A percentile compares a stretch with the other conserved stretches of the same genome.
These are phyloP conservation scores for Gopherus evgoodei DNA, from an alignment of 2,113 vertebrate genomes.

Conservation along the genomic window DNA sequence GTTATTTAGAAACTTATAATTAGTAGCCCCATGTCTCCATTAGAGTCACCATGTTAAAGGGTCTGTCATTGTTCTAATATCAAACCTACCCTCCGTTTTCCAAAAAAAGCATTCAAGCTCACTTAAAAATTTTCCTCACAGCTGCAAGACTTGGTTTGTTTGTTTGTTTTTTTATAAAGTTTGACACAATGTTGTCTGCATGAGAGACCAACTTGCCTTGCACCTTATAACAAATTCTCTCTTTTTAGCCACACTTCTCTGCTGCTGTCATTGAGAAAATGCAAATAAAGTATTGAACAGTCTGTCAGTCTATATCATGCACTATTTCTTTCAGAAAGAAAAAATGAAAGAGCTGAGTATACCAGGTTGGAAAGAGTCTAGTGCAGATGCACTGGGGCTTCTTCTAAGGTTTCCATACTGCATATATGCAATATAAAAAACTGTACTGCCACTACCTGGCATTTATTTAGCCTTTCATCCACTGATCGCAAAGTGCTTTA, in stretches of 20 bases:
- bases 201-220: neutral
- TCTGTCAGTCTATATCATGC: conserved; percentile 31
- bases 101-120: neutral
- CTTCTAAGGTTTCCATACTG: neutral
- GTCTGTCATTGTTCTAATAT: neutral
- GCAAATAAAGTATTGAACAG: neutral
- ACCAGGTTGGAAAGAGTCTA: neutral
- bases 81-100: neutral
- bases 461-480: neutral
- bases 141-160: neutral
- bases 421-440: neutral
- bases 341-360: neutral
- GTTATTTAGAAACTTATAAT: neutral
- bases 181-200: neutral
- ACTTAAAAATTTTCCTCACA: neutral
- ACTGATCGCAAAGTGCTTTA: neutral
- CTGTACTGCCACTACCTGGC: neutral
- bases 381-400: neutral
- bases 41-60: neutral
- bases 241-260: neutral
- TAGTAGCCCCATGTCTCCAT: neutral
- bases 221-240: neutral
- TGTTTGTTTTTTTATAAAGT: neutral
- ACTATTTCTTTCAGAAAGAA: neutral
- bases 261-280: conserved; percentile 16